Percentiles rank a stretch among this genome's conserved stretches.
These are phyloP conservation scores for Ovis canadensis DNA, from an alignment of 2,113 vertebrate species.

Conservation along the genomic window DNA sequence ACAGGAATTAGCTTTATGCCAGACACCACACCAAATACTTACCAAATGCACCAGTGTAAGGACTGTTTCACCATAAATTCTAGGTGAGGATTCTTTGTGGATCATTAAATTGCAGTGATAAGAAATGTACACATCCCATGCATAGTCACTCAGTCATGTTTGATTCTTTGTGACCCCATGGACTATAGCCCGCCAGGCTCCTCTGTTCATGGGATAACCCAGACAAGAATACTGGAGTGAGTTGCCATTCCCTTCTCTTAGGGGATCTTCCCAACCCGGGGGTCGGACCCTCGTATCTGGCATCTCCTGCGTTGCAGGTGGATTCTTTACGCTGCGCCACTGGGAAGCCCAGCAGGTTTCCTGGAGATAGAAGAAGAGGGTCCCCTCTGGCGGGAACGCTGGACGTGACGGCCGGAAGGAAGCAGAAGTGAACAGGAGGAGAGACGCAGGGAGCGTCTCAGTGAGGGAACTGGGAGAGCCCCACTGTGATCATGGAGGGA, in stretches of 20 bases:
- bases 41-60: neutral
- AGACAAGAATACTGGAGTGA: neutral
- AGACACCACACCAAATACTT: neutral
- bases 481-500: neutral
- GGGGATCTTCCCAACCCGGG: neutral
- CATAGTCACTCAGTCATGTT: neutral
- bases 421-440: neutral
- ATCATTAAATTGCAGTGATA: neutral
- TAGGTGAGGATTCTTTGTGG: neutral
- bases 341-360: neutral
- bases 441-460: neutral
- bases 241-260: neutral
- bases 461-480: neutral
- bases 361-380: neutral
- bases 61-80: neutral
- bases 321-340: rapidly evolving
- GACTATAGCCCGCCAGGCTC: neutral
- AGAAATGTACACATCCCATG: rapidly evolving
- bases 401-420: neutral
- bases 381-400: neutral
- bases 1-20: neutral
- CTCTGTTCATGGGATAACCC: neutral
- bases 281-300: neutral
- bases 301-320: neutral
- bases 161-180: neutral